Evolutionary conservation across 2,888 invertebrate genomes (phyloP), one percentile per base, ranked within the genome.

Genomic region (Hipparchia semele): DNA sequence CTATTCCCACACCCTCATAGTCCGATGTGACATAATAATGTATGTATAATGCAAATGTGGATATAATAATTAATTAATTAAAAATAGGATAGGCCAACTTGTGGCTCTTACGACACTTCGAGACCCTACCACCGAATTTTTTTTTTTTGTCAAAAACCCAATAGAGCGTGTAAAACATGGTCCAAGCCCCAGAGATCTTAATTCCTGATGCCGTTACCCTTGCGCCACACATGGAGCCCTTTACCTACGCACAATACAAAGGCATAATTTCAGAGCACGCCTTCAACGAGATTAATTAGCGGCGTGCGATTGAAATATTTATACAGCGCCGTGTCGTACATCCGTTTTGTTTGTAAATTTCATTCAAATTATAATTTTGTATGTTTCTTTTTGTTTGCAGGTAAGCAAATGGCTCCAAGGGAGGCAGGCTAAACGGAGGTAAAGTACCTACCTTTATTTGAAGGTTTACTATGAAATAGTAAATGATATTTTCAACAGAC

Each of bases 281-380:
- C 90, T 83, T 78, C 77, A 39, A 67, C 70, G 81, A 85, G 86
- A 90, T 90, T 91, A 91, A 91, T 92, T 90, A 85, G 82, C 80
- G 78, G 81, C 78, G 73, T 78, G 73, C 74, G 75, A 75, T 78
- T 75, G 78, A 75, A 77, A 77, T 78, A 74, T 70, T 68, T 62
- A 70, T 73, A 75, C 73, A 75, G 58, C 13, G 64, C 65, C 74
- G 54, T 69, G 53, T 71, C 59, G 71, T 74, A 72, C 61, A 62
- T 75, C 61, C 67, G 64, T 71, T 71, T 73, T 71, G 68, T 68
- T 68, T 68, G 45, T 72, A 71, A 72, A 69, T 64, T 65, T 59
- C 56, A 68, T 73, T 51, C 56, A 59, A 64, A 71, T 73, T 68
- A 59, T 58, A 68, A 62, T 66, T 70, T 67, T 54, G 62, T 46